Conservation (phyloP, 2,113 vertebrate species). For the Psilopogon haemacephalus region DNA sequence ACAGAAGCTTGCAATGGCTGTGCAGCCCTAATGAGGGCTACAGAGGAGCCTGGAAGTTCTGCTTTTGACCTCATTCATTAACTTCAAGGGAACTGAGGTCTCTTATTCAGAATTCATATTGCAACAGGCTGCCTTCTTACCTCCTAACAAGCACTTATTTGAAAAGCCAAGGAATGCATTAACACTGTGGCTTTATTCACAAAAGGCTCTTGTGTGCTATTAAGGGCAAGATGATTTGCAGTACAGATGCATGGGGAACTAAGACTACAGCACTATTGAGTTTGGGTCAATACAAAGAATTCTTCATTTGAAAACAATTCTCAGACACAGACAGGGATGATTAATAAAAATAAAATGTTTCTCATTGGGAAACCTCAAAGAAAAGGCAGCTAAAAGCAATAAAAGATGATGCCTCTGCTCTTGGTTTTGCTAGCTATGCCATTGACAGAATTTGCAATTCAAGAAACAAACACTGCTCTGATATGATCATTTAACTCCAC, state of each 20-base stretch:
- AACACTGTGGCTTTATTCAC: neutral
- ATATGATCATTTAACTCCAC: neutral
- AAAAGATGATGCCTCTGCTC: neutral
- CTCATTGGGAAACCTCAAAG: neutral
- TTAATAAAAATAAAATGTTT: neutral
- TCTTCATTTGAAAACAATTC: neutral
- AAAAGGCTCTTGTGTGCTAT: neutral
- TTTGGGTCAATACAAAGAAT: neutral
- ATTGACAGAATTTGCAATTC: neutral
- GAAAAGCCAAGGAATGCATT: slow-evolving; percentile 4
- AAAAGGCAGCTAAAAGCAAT: neutral
- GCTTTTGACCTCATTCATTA: neutral
- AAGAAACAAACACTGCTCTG: neutral
- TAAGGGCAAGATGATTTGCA: neutral
- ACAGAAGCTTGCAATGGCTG: neutral
- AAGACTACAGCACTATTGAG: neutral
- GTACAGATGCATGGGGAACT: rapidly evolving
- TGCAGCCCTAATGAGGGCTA: neutral
- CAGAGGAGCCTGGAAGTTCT: neutral
- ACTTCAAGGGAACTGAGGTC: neutral
- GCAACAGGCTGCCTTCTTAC: neutral
- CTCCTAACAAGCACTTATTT: neutral
- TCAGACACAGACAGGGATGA: neutral
- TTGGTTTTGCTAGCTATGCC: neutral
- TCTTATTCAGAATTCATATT: neutral